Conservation (phyloP, 2,888 invertebrate species). For the Amphipyra tragopoginis region DNA sequence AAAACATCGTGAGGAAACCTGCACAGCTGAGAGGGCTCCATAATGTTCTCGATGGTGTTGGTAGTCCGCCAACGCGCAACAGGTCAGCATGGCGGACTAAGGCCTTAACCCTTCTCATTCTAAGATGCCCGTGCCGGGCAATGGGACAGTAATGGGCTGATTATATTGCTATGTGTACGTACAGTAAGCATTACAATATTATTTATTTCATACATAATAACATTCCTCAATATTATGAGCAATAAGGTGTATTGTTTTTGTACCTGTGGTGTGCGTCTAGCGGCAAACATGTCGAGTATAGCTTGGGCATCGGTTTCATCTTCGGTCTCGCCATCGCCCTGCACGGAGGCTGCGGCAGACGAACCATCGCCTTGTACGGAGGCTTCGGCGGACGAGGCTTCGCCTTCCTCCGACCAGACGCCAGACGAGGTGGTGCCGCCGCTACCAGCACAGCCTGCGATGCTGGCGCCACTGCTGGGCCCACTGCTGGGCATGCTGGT, state of each 20-base stretch:
- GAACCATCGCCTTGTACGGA: conserved; percentile 94
- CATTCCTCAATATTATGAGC: background rate
- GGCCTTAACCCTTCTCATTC: too few relatives aligned
- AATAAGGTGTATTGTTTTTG: background rate
- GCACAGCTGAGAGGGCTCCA: too few relatives aligned
- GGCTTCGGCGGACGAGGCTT: conserved; percentile 93
- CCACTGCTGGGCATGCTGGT: conserved; percentile 78
- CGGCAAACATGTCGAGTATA: conserved; percentile 93
- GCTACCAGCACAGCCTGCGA: conserved; percentile 81
- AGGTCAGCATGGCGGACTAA: too few relatives aligned
- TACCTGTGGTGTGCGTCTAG: conserved; percentile 93
- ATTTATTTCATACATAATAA: too few relatives aligned
- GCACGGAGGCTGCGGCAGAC: conserved; percentile 92
- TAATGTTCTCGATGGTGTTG: too few relatives aligned
- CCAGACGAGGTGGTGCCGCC: conserved; percentile 91
- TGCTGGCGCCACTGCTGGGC: conserved; percentile 76
- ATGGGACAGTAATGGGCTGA: too few relatives aligned
- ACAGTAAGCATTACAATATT: background rate
- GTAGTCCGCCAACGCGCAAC: too few relatives aligned
- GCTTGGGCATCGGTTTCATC: conserved; percentile 93
- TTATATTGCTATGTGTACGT: too few relatives aligned
- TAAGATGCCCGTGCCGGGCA: too few relatives aligned
- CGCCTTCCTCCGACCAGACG: conserved; percentile 92
- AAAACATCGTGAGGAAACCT: too few relatives aligned
- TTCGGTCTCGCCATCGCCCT: conserved; percentile 85